Base-by-base conservation (phyloP, 2,113 vertebrate genomes). In the Platichthys flesus region DNA sequence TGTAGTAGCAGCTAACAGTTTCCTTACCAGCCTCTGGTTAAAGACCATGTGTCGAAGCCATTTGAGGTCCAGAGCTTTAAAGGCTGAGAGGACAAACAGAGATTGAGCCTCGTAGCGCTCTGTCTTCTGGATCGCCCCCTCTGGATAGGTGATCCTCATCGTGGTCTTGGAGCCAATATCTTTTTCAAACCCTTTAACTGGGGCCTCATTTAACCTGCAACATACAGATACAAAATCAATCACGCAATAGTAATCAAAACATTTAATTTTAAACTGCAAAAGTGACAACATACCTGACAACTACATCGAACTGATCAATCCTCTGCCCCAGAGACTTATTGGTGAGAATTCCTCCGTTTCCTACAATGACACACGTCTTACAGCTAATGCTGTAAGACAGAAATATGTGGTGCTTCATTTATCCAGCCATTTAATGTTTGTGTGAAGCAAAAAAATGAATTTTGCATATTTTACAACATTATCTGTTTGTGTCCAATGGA, bases 101-200 rank as follows among this genome's bases (percentile, higher is more conserved):
- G 97, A 98, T 58, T 95, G 92, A 1, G 94, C 89, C 70, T 98
- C 97, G 0, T 97, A 97, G 23, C 93, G 94, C 68, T 96, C 95
- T 0, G 92, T 93, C 62, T 95, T 96, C 92, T 97, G 96, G 90
- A 98, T 96, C 90, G 97, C 96, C 9, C 97, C 97, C 91, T 97
- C 97, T 0, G 97, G 97, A 81, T 98, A 98, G 4, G 96, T 97
- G 93, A 98, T 97, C 81, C 97, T 95, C 65, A 98, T 92, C 0
- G 96, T 97, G 61, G 97, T 98, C 91, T 97, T 97, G 82, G 94
- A 93, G 71, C 97, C 97, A 56, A 98, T 97, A 1, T 98, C 97
- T 79, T 95, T 97, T 85, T 97, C 96, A 79, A 95, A 97, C 71
- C 97, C 97, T 73, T 92, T 96, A 71, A 98, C 95, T 0, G 96